These are phyloP conservation scores for Hylaea fasciaria DNA, from an alignment of 2,888 invertebrate genomes.

Conservation along the genomic window DNA sequence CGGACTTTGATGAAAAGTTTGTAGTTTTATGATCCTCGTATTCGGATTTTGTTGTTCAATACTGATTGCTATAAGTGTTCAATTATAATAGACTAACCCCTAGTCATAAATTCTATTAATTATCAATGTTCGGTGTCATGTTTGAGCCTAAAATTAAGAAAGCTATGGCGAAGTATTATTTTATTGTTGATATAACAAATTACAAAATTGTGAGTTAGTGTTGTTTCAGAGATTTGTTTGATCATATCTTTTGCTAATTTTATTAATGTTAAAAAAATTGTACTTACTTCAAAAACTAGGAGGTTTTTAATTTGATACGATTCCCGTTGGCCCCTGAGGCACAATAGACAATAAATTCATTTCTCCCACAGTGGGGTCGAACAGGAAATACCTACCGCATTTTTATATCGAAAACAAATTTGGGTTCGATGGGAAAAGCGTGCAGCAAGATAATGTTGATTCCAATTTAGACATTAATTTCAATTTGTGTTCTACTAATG, in stretches of 20 bases:
- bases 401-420: neutral
- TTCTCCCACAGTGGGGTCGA: too few relatives aligned
- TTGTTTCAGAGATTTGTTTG: neutral
- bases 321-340: too few relatives aligned
- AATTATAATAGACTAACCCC: slow-evolving; percentile 60
- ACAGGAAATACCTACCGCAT: too few relatives aligned
- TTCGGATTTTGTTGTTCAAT: too few relatives aligned
- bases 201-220: neutral
- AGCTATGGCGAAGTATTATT: slow-evolving; percentile 15
- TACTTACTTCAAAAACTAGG: too few relatives aligned
- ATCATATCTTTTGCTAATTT: too few relatives aligned
- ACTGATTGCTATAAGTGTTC: neutral
- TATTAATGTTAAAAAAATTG: too few relatives aligned
- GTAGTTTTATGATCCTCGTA: slow-evolving; percentile 34
- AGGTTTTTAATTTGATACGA: neutral
- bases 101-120: slow-evolving; percentile 57
- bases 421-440: neutral
- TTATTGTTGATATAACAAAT: slow-evolving; percentile 20
- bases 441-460: slow-evolving; percentile 20
- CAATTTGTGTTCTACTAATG: slow-evolving; percentile 26
- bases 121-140: slow-evolving; percentile 34
- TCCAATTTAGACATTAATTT: slow-evolving; percentile 16
- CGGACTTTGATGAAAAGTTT: slow-evolving; percentile 48
- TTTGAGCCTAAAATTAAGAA: slow-evolving; percentile 22
- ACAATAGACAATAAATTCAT: too few relatives aligned